phyloP scores from a whole-genome alignment of 2,113 vertebrate genomes.

The Microcebus griseorufus region DNA sequence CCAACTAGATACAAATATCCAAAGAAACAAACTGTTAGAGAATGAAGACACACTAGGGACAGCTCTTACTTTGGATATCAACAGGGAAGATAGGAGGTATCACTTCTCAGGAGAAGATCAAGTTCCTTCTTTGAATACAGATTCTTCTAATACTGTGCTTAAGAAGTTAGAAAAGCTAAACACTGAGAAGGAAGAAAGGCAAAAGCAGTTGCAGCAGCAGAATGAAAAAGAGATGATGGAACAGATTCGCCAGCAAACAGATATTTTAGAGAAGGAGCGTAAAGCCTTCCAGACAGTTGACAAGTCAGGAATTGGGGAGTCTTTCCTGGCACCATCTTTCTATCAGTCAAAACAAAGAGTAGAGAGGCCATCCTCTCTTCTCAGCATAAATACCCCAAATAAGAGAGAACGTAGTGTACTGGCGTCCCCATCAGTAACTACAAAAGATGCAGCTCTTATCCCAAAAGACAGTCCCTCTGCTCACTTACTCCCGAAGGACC shows the following conservation, averaged over 20 bases:
- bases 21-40: slow-evolving; percentile 79
- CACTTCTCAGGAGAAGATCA: slow-evolving; percentile 54
- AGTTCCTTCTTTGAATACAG: slow-evolving; percentile 52
- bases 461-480: slow-evolving; percentile 78
- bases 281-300: slow-evolving; percentile 89
- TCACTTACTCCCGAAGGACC: slow-evolving; percentile 79
- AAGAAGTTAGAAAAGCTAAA: slow-evolving; percentile 93
- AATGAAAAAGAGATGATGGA: slow-evolving; percentile 98
- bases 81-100: slow-evolving; percentile 59
- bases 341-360: slow-evolving; percentile 69
- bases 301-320: slow-evolving; percentile 84
- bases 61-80: slow-evolving; percentile 4
- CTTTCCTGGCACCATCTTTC: slow-evolving; percentile 40
- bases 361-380: slow-evolving; percentile 75
- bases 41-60: slow-evolving; percentile 55
- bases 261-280: slow-evolving; percentile 91
- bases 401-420: slow-evolving; percentile 78
- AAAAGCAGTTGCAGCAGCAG: slow-evolving; percentile 91
- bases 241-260: slow-evolving; percentile 95
- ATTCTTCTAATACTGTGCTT: slow-evolving; percentile 85
- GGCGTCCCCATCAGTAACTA: slow-evolving; percentile 59
- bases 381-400: slow-evolving; percentile 78
- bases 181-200: slow-evolving; percentile 92
- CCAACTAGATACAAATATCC: slow-evolving; percentile 73
- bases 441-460: slow-evolving; percentile 76